Percentiles rank a stretch among this genome's conserved stretches.
These are phyloP conservation scores for Pollenia amentaria DNA, from an alignment of 2,888 invertebrate species.

Conservation along the genomic window DNA sequence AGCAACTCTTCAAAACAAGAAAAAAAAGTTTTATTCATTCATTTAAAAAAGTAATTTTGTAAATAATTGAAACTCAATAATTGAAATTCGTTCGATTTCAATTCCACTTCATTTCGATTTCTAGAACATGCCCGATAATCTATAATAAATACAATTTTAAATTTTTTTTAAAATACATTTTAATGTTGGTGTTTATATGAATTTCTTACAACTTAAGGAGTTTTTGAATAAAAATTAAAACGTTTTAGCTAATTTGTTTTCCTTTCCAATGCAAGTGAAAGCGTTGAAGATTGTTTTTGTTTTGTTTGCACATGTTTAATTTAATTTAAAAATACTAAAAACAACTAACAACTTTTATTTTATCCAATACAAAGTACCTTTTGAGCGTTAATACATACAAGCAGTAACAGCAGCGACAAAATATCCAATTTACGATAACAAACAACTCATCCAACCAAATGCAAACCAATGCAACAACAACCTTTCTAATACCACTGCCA, in stretches of 20 bases:
- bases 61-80: too few relatives aligned
- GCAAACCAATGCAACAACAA: slow-evolving; percentile 29
- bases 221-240: slow-evolving; percentile 1
- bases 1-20: too few relatives aligned
- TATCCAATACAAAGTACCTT: slow-evolving; percentile 56
- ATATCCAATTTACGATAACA: slow-evolving; percentile 32
- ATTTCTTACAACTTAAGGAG: too few relatives aligned
- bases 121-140: too few relatives aligned
- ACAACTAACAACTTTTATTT: slow-evolving; percentile 19
- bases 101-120: too few relatives aligned
- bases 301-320: slow-evolving; percentile 58
- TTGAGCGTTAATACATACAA: slow-evolving; percentile 35
- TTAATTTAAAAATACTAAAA: slow-evolving; percentile 50
- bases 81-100: too few relatives aligned
- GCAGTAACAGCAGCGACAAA: slow-evolving; percentile 37
- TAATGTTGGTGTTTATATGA: neutral
- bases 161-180: slow-evolving; percentile 3
- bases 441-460: slow-evolving; percentile 26
- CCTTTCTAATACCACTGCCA: slow-evolving; percentile 53
- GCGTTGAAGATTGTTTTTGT: slow-evolving; percentile 59
- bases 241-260: slow-evolving; percentile 32
- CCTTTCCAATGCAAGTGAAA: slow-evolving; percentile 65
- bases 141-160: neutral
- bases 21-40: too few relatives aligned
- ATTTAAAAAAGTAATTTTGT: too few relatives aligned